Evolutionary conservation across 2,888 invertebrate genomes (phyloP), one percentile per base, ranked within the genome.

Genomic region (Lymantria dispar): DNA sequence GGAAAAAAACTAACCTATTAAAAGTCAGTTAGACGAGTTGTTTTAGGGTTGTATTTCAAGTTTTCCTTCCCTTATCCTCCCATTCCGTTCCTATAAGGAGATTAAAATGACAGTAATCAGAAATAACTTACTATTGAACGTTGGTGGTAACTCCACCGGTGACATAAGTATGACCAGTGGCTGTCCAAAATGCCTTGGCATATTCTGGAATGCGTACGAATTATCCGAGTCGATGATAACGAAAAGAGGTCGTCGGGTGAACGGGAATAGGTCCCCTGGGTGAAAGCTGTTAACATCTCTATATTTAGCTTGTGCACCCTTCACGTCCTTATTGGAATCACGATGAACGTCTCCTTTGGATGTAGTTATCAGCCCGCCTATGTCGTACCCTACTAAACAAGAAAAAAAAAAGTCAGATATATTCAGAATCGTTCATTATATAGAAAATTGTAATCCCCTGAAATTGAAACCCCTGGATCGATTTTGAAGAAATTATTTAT

Each of bases 221-320:
- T 98, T 98, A 90, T 98, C 97, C 62, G 98, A 98, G 85, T 99
- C 99, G 64, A 99, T 95, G 61, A 99, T 96, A 54, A 98, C 93
- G 89, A 98, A 98, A 57, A 98, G 92, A 33, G 99, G 98, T 74
- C 97, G 95, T 68, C 99, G 93, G 13, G 98, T 97, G 90, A 96
- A 98, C 1, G 98, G 97, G 82, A 96, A 96, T 58, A 99, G 88
- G 85, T 99, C 99, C 56, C 98, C 98, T 31, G 98, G 98, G 83
- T 98, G 97, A 61, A 99, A 92, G 80, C 96, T 95, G 79, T 95
- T 95, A 43, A 93, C 93, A 76, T 96, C 95, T 79, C 95, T 96
- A 59, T 59, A 50, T 44, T 76, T 80, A 0, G 63, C 22, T 1
- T 62, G 47, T 0, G 58, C 40, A 9, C 14, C 8, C 44, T 74